These are phyloP conservation scores for Zingel zingel DNA, from an alignment of 2,113 vertebrate species.

Conservation along the genomic window DNA sequence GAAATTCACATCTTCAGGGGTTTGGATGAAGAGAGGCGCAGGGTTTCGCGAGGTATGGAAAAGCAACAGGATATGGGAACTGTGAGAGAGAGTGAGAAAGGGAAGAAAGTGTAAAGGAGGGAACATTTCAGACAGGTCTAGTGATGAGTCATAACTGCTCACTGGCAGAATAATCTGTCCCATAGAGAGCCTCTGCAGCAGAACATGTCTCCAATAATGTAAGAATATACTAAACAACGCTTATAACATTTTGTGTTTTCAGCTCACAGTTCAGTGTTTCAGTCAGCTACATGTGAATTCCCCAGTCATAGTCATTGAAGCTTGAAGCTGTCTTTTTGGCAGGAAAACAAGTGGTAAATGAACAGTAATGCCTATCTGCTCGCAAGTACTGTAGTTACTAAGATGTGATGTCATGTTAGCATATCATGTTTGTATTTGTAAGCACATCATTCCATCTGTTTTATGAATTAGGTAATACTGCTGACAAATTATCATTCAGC, in stretches of 20 bases:
- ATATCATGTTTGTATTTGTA: background rate
- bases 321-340: background rate
- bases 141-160: conserved; percentile 72
- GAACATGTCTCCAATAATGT: conserved; percentile 3
- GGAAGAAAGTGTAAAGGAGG: conserved; percentile 15
- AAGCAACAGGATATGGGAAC: conserved; percentile 2
- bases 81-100: background rate
- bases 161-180: conserved; percentile 48
- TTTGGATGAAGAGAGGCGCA: background rate
- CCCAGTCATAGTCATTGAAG: background rate
- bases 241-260: background rate
- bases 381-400: no score
- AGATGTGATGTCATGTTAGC: background rate
- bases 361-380: background rate
- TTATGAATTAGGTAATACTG: background rate
- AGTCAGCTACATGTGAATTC: background rate
- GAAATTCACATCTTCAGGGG: conserved; percentile 17
- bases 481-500: background rate
- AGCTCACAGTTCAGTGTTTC: background rate
- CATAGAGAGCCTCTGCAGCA: conserved; percentile 54
- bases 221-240: background rate
- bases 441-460: background rate
- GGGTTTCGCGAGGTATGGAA: background rate
- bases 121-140: conserved; percentile 30
- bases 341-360: background rate